These are phyloP conservation scores for Heliconius hortense DNA, from an alignment of 2,888 invertebrate species.

Conservation along the genomic window DNA sequence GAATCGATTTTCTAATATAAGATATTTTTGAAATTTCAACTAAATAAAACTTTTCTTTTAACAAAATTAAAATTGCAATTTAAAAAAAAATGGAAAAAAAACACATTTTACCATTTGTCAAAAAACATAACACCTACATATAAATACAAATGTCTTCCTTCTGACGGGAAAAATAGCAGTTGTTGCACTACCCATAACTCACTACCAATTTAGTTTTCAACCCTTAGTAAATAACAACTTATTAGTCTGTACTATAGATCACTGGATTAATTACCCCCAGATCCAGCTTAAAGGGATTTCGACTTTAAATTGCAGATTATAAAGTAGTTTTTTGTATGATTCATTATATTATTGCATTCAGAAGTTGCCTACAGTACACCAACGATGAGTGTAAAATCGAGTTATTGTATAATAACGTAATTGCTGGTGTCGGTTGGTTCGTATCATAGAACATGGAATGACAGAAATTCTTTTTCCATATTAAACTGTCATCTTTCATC, in stretches of 20 bases:
- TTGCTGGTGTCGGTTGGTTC: constrained; percentile 33
- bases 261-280: constrained; percentile 33
- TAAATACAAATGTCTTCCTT: not conserved
- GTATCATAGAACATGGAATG: constrained; percentile 24
- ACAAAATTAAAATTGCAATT: no score
- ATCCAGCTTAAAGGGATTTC: not conserved
- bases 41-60: no score
- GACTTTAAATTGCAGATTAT: constrained; percentile 7
- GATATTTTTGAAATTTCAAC: no score
- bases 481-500: constrained; percentile 17
- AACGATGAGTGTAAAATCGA: constrained; percentile 38
- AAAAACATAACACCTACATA: not conserved
- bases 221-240: constrained; percentile 46
- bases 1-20: not conserved
- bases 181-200: constrained; percentile 28
- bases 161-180: constrained; percentile 41
- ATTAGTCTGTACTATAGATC: constrained; percentile 43
- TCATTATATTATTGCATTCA: constrained; percentile 4
- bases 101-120: not conserved
- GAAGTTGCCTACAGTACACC: constrained; percentile 32
- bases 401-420: constrained; percentile 43
- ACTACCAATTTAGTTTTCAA: constrained; percentile 43
- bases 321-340: constrained; percentile 20
- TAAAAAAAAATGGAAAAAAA: not conserved
- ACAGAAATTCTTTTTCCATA: constrained; percentile 20